Evolutionary conservation across 2,113 vertebrate species (phyloP), one percentile per base, ranked within the genome.

Genomic region (Stercorarius parasiticus): DNA sequence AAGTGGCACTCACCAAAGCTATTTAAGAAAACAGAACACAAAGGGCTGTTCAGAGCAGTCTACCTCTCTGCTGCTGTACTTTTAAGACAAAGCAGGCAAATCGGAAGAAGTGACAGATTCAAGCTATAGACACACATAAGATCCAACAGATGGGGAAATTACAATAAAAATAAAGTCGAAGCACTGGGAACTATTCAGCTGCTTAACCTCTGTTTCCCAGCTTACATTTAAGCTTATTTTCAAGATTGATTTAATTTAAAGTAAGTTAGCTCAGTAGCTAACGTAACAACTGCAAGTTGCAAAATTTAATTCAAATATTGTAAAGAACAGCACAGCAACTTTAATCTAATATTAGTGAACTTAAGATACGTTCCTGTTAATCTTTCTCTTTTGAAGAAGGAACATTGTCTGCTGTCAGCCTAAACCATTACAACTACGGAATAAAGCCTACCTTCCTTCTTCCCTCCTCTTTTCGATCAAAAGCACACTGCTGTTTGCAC

Each of bases 401-500:
- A 91, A 43, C 2, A 0, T 3, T 40, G 32, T 7, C 73, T 56
- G 15, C 5, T 94, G 86, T 38, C 30, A 90, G n/a, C 15, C 43
- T 42, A 93, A 78, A 25, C 40, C 62, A 32, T 6, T 59, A 45
- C 13, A 95, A 49, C 55, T 32, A 45, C 26, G 40, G 38, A 86
- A 65, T 64, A 91, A 92, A 83, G 53, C 89, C 49, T 97, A 99
- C 99, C 99, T 99, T 99, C 97, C 99, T 98, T 91, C 99, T 98
- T 84, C 99, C 99, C 94, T 99, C 99, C 88, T 99, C 99, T 93
- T 99, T 99, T 21, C 99, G 98, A 97, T 99, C 99, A 94, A 99
- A 99, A 97, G 99, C 99, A 95, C 99, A 99, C 16, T 99, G 99
- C 93, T 99, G 99, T 88, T 99, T 99, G 98, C 99, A 99, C 97